phyloP scores from a whole-genome alignment of 92 coral and sea anemone species.

The Parazoanthus atlanticus region DNA sequence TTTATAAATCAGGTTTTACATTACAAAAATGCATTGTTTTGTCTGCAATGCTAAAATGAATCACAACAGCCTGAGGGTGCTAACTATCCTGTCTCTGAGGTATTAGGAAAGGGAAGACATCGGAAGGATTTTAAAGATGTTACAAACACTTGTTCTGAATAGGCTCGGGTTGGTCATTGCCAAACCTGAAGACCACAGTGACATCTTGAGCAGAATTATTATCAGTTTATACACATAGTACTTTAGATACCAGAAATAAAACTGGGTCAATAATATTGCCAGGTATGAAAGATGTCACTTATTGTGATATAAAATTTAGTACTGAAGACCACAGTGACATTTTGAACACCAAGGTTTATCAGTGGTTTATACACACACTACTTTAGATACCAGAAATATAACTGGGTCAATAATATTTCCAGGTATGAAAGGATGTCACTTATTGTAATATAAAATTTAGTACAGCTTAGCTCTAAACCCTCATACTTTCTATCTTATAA shows the following conservation, averaged over 20 bases:
- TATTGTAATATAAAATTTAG: neutral
- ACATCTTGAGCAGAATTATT: no score
- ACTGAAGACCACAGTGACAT: no score
- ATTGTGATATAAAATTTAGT: neutral
- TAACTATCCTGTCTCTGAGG: neutral
- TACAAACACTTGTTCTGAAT: no score
- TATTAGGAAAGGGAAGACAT: no score
- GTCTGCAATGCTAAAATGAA: neutral
- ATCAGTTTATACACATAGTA: no score
- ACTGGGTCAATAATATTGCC: neutral
- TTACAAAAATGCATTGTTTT: neutral
- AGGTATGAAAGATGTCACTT: neutral
- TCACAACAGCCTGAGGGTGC: neutral
- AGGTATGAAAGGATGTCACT: neutral
- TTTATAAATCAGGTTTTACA: no score
- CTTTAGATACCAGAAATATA: neutral
- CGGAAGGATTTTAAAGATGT: no score
- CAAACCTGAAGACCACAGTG: no score
- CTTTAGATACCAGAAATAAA: neutral
- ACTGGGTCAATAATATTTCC: neutral
- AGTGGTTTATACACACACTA: neutral
- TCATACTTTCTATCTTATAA: neutral
- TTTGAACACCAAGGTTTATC: no score
- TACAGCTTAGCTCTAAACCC: no score
- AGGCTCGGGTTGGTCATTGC: no score